A percentile compares a stretch with the other conserved stretches of the same genome.
Evolutionary conservation across 2,888 invertebrate species (phyloP).

Genomic region (Parelbella ahira): DNA sequence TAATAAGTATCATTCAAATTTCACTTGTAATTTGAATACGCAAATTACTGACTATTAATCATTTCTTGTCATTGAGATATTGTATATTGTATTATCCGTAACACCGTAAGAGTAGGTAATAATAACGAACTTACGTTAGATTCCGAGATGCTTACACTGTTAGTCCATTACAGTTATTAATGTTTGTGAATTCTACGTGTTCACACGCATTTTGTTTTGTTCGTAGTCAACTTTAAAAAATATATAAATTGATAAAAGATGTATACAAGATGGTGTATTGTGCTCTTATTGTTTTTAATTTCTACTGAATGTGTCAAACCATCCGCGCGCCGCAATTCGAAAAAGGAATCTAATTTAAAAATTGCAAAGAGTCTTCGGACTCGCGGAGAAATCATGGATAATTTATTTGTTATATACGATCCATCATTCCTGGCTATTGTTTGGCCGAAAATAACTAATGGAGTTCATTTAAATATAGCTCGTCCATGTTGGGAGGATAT

Average conservation of each 20-base stretch:
- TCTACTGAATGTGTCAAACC: slow-evolving; percentile 9
- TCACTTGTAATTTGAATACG: slow-evolving; percentile 7
- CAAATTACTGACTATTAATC: slow-evolving; percentile 27
- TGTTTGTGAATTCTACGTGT: slow-evolving; percentile 33
- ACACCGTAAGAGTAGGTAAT: background rate
- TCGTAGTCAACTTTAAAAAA: slow-evolving; percentile 28
- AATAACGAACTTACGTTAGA: slow-evolving; percentile 12
- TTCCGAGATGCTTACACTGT: slow-evolving; percentile 29
- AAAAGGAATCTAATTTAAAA: slow-evolving; percentile 41
- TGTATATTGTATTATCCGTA: slow-evolving; percentile 29
- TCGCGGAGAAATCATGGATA: slow-evolving; percentile 58
- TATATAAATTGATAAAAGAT: slow-evolving; percentile 24
- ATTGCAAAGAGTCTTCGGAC: slow-evolving; percentile 35
- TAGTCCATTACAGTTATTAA: slow-evolving; percentile 30
- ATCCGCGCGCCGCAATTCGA: slow-evolving; percentile 29
- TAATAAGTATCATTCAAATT: too few relatives aligned
- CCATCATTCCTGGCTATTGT: slow-evolving; percentile 64
- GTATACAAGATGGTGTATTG: slow-evolving; percentile 17
- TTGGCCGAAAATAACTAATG: slow-evolving; percentile 68
- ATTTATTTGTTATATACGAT: slow-evolving; percentile 66
- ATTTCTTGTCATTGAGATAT: slow-evolving; percentile 35
- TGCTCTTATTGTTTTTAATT: slow-evolving; percentile 32
- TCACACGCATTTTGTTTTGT: slow-evolving; percentile 32
- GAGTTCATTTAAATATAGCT: slow-evolving; percentile 61
- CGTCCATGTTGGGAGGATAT: slow-evolving; percentile 66